Evolutionary conservation across 2,888 invertebrate genomes (phyloP).

Genomic region (Hetaerina titia): DNA sequence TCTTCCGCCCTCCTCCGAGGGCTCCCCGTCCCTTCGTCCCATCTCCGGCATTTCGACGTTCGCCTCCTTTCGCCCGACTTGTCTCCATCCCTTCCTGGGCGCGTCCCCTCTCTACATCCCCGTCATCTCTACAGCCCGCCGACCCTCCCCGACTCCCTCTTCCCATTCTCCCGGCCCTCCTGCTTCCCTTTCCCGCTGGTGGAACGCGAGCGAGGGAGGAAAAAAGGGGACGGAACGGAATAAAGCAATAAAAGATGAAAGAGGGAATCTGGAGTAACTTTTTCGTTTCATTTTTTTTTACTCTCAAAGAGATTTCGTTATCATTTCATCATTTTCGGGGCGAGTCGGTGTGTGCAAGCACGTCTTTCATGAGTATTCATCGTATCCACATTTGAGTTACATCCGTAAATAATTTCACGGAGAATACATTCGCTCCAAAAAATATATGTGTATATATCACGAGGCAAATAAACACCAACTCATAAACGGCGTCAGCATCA

Average conservation of each 20-base stretch:
- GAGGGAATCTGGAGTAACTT: conserved; percentile 58
- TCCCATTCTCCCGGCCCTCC: background rate
- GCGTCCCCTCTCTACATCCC: background rate
- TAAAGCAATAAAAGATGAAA: conserved; percentile 55
- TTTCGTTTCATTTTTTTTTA: conserved; percentile 40
- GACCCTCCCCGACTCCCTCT: background rate
- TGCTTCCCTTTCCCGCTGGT: background rate
- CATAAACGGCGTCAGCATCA: background rate
- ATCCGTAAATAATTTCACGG: conserved; percentile 55
- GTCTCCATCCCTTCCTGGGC: background rate
- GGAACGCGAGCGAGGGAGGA: background rate
- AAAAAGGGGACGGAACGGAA: background rate
- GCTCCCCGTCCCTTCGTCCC: too few species aligned
- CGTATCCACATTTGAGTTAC: conserved; percentile 52
- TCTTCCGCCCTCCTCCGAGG: too few species aligned
- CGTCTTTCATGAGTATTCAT: conserved; percentile 55
- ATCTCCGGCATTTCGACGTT: too few species aligned
- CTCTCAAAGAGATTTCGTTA: conserved; percentile 63
- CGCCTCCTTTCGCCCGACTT: background rate
- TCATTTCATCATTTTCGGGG: conserved; percentile 49
- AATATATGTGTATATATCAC: background rate
- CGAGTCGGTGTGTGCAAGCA: background rate
- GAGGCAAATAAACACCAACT: background rate
- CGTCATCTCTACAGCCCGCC: background rate
- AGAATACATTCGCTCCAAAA: background rate